Evolutionary conservation across 2,888 invertebrate genomes (phyloP).

Genomic region (Agrilus cyanescens): DNA sequence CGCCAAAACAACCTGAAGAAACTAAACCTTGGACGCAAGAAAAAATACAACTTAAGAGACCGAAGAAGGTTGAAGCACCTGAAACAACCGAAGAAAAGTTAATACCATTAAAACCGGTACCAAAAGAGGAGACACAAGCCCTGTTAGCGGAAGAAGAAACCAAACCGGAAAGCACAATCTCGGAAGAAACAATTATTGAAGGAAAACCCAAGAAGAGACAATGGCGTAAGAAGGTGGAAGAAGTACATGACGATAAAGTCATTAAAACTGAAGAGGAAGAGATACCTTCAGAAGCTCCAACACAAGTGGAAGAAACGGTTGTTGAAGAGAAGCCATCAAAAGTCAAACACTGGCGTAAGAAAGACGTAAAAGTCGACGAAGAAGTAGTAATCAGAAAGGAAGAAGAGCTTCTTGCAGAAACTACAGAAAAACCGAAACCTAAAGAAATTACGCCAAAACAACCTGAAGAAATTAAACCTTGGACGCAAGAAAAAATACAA

Average conservation of each 20-base stretch:
- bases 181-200: constrained; percentile 5
- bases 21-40: constrained; percentile 15
- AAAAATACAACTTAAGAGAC: background rate
- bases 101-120: constrained; percentile 1
- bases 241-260: too few species aligned
- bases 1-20: constrained; percentile 20
- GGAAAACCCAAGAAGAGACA: constrained; percentile 8
- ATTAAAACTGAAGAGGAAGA: too few species aligned
- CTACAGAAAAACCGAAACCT: constrained; percentile 10
- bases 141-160: constrained; percentile 18
- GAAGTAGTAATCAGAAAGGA: constrained; percentile 15
- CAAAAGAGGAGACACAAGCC: constrained; percentile 25
- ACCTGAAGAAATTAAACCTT: constrained; percentile 2
- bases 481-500: background rate
- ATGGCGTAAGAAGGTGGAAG: constrained; percentile 1
- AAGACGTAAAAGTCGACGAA: constrained; percentile 12
- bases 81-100: too few species aligned
- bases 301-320: background rate
- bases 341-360: constrained; percentile 2
- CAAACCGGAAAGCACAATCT: constrained; percentile 13
- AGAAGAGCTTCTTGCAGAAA: constrained; percentile 18
- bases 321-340: background rate
- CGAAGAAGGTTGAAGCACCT: constrained; percentile 1
- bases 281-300: too few species aligned
- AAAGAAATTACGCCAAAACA: constrained; percentile 4